These are phyloP conservation scores for Ceraclea dissimilis DNA, from an alignment of 2,888 invertebrate genomes.

Conservation along the genomic window DNA sequence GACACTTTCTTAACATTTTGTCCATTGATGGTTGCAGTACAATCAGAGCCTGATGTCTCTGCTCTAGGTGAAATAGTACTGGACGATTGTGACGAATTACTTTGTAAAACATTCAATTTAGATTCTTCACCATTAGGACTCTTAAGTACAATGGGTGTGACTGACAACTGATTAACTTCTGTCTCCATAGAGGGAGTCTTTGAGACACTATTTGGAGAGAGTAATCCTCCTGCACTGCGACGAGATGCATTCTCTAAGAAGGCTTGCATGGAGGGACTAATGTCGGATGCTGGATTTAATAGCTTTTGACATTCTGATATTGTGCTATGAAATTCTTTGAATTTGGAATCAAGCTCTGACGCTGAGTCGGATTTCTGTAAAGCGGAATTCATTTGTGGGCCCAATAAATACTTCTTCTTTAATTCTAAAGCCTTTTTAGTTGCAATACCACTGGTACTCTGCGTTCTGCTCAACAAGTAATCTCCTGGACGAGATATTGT, in stretches of 20 bases:
- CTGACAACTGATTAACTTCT: neutral
- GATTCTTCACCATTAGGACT: neutral
- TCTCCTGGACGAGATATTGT: constrained; percentile 46
- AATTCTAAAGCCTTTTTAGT: constrained; percentile 81
- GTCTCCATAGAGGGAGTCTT: constrained; percentile 9
- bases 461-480: constrained; percentile 71
- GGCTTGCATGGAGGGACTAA: constrained; percentile 62
- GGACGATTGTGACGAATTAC: no score
- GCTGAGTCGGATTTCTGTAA: constrained; percentile 78
- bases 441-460: constrained; percentile 81
- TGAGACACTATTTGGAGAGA: constrained; percentile 21
- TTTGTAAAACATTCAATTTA: neutral
- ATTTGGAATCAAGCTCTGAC: constrained; percentile 74
- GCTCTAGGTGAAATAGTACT: no score
- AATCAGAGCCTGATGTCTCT: neutral
- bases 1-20: neutral
- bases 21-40: neutral
- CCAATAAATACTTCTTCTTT: constrained; percentile 76
- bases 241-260: constrained; percentile 43
- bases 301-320: constrained; percentile 86
- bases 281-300: constrained; percentile 66
- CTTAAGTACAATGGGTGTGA: neutral
- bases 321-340: constrained; percentile 75
- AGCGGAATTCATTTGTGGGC: constrained; percentile 59
- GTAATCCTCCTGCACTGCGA: constrained; percentile 16